phyloP scores from a whole-genome alignment of 1,140 invertebrate species.

The Bombus turneri region DNA sequence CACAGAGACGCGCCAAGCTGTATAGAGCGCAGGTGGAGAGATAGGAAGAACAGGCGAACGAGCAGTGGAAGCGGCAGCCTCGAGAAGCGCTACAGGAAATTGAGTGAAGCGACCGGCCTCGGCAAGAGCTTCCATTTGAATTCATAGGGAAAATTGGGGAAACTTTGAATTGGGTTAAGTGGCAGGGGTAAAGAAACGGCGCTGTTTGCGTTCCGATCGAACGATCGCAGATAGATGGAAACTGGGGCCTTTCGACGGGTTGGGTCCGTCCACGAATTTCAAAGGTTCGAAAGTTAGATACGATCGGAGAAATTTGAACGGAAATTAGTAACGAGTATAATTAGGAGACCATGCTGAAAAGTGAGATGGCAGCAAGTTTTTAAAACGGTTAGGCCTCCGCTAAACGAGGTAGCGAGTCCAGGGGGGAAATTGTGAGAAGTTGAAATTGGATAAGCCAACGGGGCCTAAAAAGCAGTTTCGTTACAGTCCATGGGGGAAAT shows the following conservation, averaged over 20 bases:
- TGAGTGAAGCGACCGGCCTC: conserved; percentile 29
- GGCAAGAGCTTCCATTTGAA: conserved; percentile 6
- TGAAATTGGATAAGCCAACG: not conserved
- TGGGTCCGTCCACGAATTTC: not conserved
- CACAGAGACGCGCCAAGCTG: not conserved
- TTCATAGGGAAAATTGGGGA: conserved; percentile 42
- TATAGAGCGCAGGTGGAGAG: not conserved
- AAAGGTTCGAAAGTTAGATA: fast-evolving
- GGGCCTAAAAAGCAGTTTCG: conserved; percentile 15
- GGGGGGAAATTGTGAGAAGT: not conserved
- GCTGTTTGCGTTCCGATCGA: conserved; percentile 4
- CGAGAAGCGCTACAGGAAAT: conserved; percentile 34
- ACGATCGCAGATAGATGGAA: too few species aligned
- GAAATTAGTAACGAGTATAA: too few species aligned
- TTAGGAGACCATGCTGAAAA: too few species aligned
- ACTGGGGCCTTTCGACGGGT: not conserved
- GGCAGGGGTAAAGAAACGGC: conserved; percentile 1
- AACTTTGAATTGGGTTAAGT: conserved; percentile 40
- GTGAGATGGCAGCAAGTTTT: not conserved
- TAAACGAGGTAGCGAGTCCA: not conserved
- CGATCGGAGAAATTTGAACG: too few species aligned
- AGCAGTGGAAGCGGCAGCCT: not conserved
- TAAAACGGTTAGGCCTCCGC: not conserved
- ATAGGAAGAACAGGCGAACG: not conserved
- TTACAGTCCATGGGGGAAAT: not conserved